phyloP scores from a whole-genome alignment of 2,113 vertebrate species.

The Dipodomys ordii region DNA sequence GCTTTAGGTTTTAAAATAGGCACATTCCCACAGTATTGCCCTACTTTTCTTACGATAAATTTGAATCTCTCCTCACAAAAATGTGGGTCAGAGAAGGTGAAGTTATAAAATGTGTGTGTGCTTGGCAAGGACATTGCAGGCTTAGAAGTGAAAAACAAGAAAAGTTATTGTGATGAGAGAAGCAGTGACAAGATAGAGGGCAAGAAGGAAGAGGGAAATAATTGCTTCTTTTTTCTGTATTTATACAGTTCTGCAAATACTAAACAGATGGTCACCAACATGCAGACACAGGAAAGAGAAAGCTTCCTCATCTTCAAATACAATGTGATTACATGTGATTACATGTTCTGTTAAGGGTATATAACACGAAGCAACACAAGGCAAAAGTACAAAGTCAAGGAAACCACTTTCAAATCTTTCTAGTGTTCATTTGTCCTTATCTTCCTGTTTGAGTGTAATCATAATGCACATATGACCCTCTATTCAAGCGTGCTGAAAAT shows the following conservation, averaged over 20 bases:
- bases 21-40: not conserved
- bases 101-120: not conserved
- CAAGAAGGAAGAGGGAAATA: not conserved
- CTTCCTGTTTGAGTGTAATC: not conserved
- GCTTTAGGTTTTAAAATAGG: conserved; percentile 2
- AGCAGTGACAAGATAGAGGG: not conserved
- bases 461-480: not conserved
- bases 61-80: not conserved
- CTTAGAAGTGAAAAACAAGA: not conserved
- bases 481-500: not conserved
- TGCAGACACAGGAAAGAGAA: not conserved
- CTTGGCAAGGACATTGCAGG: not conserved
- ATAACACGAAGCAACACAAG: not conserved
- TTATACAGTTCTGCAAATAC: not conserved
- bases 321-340: not conserved
- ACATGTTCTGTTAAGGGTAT: not conserved
- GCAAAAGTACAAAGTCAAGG: not conserved
- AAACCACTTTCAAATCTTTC: conserved; percentile 36
- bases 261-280: conserved; percentile 3
- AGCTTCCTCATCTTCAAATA: not conserved
- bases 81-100: not conserved
- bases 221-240: not conserved
- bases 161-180: not conserved
- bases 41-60: conserved; percentile 48
- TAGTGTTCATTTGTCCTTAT: not conserved